Evolutionary conservation across 2,113 vertebrate genomes (phyloP).

Genomic region (Scomber colias): DNA sequence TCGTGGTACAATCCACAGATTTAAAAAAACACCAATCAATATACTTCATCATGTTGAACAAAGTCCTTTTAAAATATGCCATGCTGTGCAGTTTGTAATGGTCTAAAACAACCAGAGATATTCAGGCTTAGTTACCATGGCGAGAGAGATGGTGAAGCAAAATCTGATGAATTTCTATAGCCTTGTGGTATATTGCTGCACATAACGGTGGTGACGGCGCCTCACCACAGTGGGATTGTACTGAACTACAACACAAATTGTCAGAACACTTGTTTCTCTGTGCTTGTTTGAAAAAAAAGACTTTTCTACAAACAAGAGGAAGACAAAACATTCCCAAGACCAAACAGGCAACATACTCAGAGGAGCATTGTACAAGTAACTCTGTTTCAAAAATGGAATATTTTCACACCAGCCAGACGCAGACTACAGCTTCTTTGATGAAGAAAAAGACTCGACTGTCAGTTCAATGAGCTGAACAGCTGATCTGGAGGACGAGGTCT

Average conservation of each 20-base stretch:
- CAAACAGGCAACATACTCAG: slow-evolving; percentile 36
- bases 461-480: slow-evolving; percentile 67
- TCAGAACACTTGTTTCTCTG: slow-evolving; percentile 48
- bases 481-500: slow-evolving; percentile 72
- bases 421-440: slow-evolving; percentile 55
- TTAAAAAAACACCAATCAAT: no score
- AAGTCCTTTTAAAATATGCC: no score
- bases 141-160: neutral
- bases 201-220: neutral
- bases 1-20: no score
- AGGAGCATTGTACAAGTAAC: slow-evolving; percentile 50
- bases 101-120: neutral
- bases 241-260: slow-evolving; percentile 44
- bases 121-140: neutral
- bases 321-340: slow-evolving; percentile 53
- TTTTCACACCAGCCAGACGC: slow-evolving; percentile 67
- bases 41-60: no score
- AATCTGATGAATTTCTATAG: neutral
- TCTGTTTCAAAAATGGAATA: slow-evolving; percentile 56
- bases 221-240: slow-evolving; percentile 15
- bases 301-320: slow-evolving; percentile 36
- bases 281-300: neutral
- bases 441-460: slow-evolving; percentile 61
- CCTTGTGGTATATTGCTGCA: neutral
- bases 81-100: no score